Base-by-base conservation (phyloP, 2,113 vertebrate genomes). In the Synchiropus splendidus region DNA sequence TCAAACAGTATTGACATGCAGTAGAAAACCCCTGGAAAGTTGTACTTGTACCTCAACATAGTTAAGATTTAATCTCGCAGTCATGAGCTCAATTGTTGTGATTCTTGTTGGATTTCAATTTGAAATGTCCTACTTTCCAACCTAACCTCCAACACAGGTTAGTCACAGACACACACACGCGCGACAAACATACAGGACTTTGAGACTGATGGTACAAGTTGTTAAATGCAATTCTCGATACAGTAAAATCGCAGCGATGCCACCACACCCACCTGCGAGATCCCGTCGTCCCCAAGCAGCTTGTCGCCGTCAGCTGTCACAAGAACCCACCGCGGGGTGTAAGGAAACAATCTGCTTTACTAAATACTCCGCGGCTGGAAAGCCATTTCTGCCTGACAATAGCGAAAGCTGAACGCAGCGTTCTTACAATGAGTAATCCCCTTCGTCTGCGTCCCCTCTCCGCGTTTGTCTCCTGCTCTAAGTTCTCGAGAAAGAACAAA, bases 401-500 rank as follows among this genome's bases (percentile, higher is more conserved):
- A 48, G 61, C 31, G 42, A 39, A 43, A 39, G 43, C 42, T 18
- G 72, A 64, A 39, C 52, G 61, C 64, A n/a, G n/a, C n/a, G n/a
- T n/a, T n/a, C n/a, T 65, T 75, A 72, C 67, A 74, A 71, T 64
- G 71, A 10, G 54, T 63, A 65, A 63, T 73, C 76, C 57, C 60
- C 57, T 79, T 72, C 54, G 70, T 69, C 68, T 70, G 39, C 54
- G 55, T 48, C 59, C 69, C 34, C 87, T 82, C 83, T 86, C 75
- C 40, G 52, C 55, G 39, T 37, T 50, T 64, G 65, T 61, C 61
- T 61, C 61, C 68, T 65, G 49, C 43, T 71, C 56, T 69, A 78
- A 74, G 76, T 80, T 79, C 70, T 79, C 59, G 71, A 68, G 64
- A 77, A 83, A 83, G 81, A 87, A 79, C 42, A 86, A 87, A 96